Percentiles rank a stretch among this genome's conserved stretches.
Conservation (phyloP, 2,113 vertebrate genomes). For the Euleptes europaea region DNA sequence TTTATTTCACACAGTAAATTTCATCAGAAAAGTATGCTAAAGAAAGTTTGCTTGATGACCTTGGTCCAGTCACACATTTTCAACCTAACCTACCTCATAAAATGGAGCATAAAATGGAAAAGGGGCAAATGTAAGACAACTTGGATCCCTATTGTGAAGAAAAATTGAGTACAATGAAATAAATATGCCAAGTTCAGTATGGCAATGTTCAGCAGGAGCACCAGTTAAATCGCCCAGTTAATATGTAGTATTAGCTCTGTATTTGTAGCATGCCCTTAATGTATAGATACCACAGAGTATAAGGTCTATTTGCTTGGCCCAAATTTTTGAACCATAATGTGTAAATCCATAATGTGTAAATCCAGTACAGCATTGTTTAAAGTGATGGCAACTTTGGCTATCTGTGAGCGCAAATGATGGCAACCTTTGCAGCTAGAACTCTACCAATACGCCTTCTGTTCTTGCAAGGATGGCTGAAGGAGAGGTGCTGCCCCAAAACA, state of each 20-base stretch:
- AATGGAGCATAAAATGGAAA: too few species aligned
- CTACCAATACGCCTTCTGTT: background rate
- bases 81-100: too few species aligned
- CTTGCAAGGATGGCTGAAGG: background rate
- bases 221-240: background rate
- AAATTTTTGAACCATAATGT: too few species aligned
- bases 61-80: too few species aligned
- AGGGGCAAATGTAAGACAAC: too few species aligned
- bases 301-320: background rate
- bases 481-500: background rate
- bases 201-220: background rate
- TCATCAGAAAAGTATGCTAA: background rate
- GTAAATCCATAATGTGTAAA: too few species aligned
- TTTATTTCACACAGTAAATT: slow-evolving; percentile 7
- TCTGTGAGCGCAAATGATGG: background rate
- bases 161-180: too few species aligned
- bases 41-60: too few species aligned
- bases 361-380: background rate
- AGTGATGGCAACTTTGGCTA: background rate
- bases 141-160: too few species aligned
- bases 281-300: background rate
- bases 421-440: background rate
- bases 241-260: background rate
- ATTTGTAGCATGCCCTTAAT: background rate
- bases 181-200: too few species aligned